Evolutionary conservation across 1,140 invertebrate species (phyloP).

Genomic region (Hydropsyche tenuis): DNA sequence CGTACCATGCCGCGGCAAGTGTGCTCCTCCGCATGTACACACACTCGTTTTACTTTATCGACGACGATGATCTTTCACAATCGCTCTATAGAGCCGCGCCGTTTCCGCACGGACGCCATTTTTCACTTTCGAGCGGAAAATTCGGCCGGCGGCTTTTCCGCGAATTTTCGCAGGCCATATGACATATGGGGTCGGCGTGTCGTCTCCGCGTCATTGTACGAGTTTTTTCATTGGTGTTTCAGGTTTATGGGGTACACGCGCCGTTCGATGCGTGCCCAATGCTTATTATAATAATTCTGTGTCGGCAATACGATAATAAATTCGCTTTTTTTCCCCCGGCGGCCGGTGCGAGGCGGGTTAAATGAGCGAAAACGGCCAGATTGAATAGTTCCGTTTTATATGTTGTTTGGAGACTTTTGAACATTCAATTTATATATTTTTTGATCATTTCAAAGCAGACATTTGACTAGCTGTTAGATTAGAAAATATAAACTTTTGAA

Average conservation of each 20-base stretch:
- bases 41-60: neutral
- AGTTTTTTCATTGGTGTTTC: no score
- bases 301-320: conserved; percentile 8
- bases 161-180: neutral
- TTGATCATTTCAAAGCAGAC: no score
- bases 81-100: neutral
- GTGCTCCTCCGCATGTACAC: neutral
- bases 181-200: neutral
- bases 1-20: conserved; percentile 19
- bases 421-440: no score
- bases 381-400: conserved; percentile 11
- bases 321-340: neutral
- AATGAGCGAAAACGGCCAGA: conserved; percentile 1
- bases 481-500: no score
- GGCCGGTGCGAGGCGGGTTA: neutral
- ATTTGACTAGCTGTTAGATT: no score
- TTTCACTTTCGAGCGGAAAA: no score
- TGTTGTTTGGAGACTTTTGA: no score
- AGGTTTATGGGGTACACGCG: no score
- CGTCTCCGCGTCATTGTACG: neutral
- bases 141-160: neutral
- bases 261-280: neutral
- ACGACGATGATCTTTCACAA: neutral
- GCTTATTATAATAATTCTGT: conserved; percentile 11
- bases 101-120: no score